These are phyloP conservation scores for Onychorhynchus coronatus DNA, from an alignment of 2,113 vertebrate species.

Conservation along the genomic window DNA sequence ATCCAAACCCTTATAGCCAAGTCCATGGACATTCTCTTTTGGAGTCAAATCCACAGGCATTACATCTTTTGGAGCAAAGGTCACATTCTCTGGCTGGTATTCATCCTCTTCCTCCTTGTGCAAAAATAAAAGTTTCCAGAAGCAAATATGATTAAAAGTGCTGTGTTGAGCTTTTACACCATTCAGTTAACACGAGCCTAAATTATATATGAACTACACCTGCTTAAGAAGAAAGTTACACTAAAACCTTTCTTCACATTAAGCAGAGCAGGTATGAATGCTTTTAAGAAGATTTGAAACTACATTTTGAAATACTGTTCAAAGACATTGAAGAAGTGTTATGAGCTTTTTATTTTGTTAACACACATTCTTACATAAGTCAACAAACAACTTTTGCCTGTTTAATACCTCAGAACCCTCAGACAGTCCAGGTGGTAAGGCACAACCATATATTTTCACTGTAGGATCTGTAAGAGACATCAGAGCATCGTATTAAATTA, in stretches of 20 bases:
- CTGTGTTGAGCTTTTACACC: background rate
- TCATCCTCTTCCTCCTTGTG: constrained; percentile 82
- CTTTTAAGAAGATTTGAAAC: background rate
- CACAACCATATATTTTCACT: constrained; percentile 77
- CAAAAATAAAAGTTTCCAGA: background rate
- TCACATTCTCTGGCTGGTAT: constrained; percentile 87
- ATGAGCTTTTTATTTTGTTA: background rate
- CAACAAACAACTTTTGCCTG: background rate
- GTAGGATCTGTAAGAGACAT: constrained; percentile 64
- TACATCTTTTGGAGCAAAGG: constrained; percentile 92
- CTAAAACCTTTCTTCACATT: background rate
- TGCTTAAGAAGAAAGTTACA: background rate
- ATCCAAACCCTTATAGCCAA: constrained; percentile 91
- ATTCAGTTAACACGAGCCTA: background rate
- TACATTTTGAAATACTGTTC: background rate
- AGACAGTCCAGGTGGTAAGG: constrained; percentile 74
- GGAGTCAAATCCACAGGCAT: constrained; percentile 86
- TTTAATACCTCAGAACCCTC: constrained; percentile 84
- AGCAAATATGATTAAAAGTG: background rate
- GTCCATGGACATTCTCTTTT: constrained; percentile 83
- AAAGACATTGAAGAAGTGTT: background rate
- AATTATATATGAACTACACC: background rate
- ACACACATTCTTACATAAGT: background rate
- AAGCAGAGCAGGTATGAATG: background rate
- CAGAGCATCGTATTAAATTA: background rate